Evolutionary conservation across 2,113 vertebrate species (phyloP), one percentile per base, ranked within the genome.

Genomic region (Chionodraco myersi): DNA sequence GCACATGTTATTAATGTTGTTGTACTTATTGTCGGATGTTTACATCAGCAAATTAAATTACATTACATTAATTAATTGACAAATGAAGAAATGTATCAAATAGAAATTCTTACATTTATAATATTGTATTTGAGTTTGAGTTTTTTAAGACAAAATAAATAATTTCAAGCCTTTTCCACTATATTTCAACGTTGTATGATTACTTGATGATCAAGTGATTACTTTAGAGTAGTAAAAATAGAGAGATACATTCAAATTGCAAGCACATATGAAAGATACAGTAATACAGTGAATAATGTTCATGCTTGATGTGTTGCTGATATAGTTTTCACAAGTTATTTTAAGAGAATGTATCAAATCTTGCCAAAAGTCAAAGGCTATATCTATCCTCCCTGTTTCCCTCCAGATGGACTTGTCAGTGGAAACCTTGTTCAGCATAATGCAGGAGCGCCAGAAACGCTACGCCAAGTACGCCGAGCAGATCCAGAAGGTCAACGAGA

Each of bases 401-500:
- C 30, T 69, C 41, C 91, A 99, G 98, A 98, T 99, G 97, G 98
- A 99, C 82, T 77, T 97, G 59, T 98, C 97, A 0, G 97, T 99
- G 86, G 98, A 98, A 82, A 96, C 96, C 1, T 93, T 99, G 60
- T 99, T 98, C 80, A 95, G 96, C 93, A 95, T 97, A 82, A 99
- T 99, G 98, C 98, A 99, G 90, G 98, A 99, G 85, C 96, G 98
- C 23, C 98, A 99, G 95, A 99, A 99, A 84, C 96, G 97, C 69
- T 99, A 98, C 0, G 98, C 98, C 80, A 99, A 98, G 80, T 99
- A 99, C 0, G 98, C 98, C 0, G 98, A 99, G 93, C 98, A 99
- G 96, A 98, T 99, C 93, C 98, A 99, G 94, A 99, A 99, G 83
- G 98, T 99, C 82, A 98, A 99, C 0, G 98, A 99, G 93, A 99